Base-by-base conservation (phyloP, 2,113 vertebrate genomes). In the Eleginops maclovinus region DNA sequence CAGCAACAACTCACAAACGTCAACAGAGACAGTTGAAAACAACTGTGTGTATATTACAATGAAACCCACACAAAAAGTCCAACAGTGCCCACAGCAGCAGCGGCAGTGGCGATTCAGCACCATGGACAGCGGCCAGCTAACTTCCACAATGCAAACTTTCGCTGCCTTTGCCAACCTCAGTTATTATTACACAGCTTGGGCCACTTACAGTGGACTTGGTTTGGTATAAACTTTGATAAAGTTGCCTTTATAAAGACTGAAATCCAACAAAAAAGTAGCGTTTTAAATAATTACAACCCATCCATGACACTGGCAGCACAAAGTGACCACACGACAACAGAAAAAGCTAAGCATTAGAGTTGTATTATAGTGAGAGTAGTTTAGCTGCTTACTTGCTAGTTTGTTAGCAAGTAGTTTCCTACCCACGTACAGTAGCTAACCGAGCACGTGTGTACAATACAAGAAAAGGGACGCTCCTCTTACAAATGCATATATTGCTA, bases 91-190 rank as follows among this genome's bases (percentile, higher is more conserved):
- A 16, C 36, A 31, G 36, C 50, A 13, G n/a, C n/a, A n/a, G n/a
- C n/a, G n/a, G 22, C 54, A 22, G 58, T 24, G 9, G 8, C 22
- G 15, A 3, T 83, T 94, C 91, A 93, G 93, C 69, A 94, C 92
- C 92, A 92, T 82, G 90, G 92, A 94, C 93, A 93, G 91, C 71
- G 21, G 26, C 84, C 83, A 74, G 49, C 44, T 15, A 43, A 73
- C 50, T 72, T 28, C 11, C 44, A 31, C 62, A 43, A 62, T 1
- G 43, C 73, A 71, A 72, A 88, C 75, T 72, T 64, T 21, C 19
- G 1, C 65, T 36, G 0, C 13, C 1, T 10, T 40, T 21, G 28
- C 56, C 65, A 46, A 9, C 75, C 46, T 24, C 26, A 0, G 53
- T 4, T 7, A 15, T 4, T 24, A 1, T 41, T 19, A 28, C 51